Base-by-base conservation (phyloP, 1,140 invertebrate species). In the Drosophila lacertosa region DNA sequence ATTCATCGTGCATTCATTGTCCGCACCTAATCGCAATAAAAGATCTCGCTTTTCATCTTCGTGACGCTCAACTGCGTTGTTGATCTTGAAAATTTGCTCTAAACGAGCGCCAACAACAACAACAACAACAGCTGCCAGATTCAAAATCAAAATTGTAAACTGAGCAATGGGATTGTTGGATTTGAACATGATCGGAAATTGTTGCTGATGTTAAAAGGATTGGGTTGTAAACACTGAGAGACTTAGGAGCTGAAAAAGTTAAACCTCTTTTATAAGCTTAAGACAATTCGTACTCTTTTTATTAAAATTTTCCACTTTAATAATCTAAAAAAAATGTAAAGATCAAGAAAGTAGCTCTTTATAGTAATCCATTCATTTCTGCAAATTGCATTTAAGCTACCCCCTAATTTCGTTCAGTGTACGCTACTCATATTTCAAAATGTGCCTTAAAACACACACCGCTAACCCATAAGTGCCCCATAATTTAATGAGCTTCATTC, bases 1-100 rank as follows among this genome's bases (percentile, higher is more conserved):
- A 77, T 77, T 74, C 81, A 86, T 88, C 82, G 82, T 88, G 82
- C 82, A 88, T 76, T 88, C 82, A 88, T 88, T 88, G 82, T 88
- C 78, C 74, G 74, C 57, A 63, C 51, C 77, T 82, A 88, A 88
- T 88, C 82, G 77, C 59, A 58, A 75, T 69, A 74, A 72, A 82
- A 89, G 74, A 88, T 88, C 83, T 83, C 80, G 80, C 80, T 88
- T 88, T 88, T 89, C 82, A 88, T 88, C 71, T 78, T 88, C 82
- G 82, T 88, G 82, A 88, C 82, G 82, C 67, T 77, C 53, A 72
- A 72, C 71, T 88, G 74, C 82, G 77, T 86, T 82, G 82, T 88
- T 88, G 82, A 88, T 88, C 82, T 88, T 88, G 82, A 88, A 88
- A 82, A 82, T 72, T 79, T 65, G 39, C 55, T 68, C 39, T 51